Evolutionary conservation across 2,797 vertebrate genomes (phyloP), one percentile per base, ranked within the genome.

Genomic region (Melanitta fusca): DNA sequence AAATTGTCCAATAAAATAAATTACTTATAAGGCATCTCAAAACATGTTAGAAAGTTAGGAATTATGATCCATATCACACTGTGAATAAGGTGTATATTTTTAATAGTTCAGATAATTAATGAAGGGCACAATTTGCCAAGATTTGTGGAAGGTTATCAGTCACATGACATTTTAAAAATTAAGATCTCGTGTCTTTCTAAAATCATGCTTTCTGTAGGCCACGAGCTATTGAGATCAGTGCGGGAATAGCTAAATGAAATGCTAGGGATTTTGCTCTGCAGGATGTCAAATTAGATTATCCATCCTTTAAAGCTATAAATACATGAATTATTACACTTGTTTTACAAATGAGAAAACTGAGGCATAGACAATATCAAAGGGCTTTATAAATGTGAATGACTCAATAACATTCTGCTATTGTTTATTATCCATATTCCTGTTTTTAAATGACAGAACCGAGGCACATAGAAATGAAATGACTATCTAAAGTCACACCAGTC

Each of bases 301-400:
- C 80, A 62, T 88, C 86, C 86, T 97, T 95, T 92, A 96, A 94
- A 96, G 75, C 93, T 81, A 97, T 96, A 96, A 97, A 93, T 94
- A 96, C 20, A 53, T 85, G 95, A 95, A 95, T 96, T 95, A 97
- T 97, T 96, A 91, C 88, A 93, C 94, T 93, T 94, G 81, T 95
- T 95, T 96, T 95, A 96, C 88, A 95, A 95, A 95, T 96, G 96
- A 94, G 93, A 97, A 97, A 95, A 95, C 92, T 88, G 88, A 95
- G 95, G 92, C 88, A 95, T 83, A 93, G 96, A 93, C 88, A 93
- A 89, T 93, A 95, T 94, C 82, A 88, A 95, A 96, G 86, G 91
- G 79, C 91, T 95, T 95, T 96, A 82, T 80, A 97, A 96, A 97
- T 91, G 96, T 83, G 95, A 97, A 92, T 18, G 47, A 96, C 95